Evolutionary conservation across 2,797 vertebrate species (phyloP).

Genomic region (Buphagus erythrorhynchus): DNA sequence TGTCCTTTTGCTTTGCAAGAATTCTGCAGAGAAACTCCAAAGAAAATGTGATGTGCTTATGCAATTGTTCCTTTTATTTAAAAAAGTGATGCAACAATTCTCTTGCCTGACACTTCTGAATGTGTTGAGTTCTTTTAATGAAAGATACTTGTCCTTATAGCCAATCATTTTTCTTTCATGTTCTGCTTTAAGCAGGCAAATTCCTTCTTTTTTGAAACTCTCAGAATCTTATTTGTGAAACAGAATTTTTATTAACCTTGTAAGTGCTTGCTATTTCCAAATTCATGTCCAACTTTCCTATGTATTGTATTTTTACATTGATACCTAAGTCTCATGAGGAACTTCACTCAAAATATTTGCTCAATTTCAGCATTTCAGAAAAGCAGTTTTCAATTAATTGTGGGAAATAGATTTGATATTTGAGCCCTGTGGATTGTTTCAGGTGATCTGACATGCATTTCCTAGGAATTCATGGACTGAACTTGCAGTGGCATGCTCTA

Average conservation of each 20-base stretch:
- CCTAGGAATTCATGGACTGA: not conserved
- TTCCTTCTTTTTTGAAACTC: not conserved
- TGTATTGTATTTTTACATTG: not conserved
- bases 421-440: not conserved
- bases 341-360: not conserved
- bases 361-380: not conserved
- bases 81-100: accelerated
- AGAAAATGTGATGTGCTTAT: not conserved
- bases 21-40: not conserved
- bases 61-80: not conserved
- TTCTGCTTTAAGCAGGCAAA: not conserved
- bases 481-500: not conserved
- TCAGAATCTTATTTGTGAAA: not conserved
- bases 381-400: not conserved
- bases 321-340: not conserved
- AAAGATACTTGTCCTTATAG: not conserved
- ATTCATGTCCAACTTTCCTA: not conserved
- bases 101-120: not conserved
- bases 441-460: not conserved
- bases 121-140: not conserved
- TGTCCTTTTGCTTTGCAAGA: not conserved
- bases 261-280: not conserved
- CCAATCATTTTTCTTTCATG: not conserved
- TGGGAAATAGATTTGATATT: not conserved
- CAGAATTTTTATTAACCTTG: not conserved